These are phyloP conservation scores for Bubo bubo DNA, from an alignment of 2,113 vertebrate species.

Conservation along the genomic window DNA sequence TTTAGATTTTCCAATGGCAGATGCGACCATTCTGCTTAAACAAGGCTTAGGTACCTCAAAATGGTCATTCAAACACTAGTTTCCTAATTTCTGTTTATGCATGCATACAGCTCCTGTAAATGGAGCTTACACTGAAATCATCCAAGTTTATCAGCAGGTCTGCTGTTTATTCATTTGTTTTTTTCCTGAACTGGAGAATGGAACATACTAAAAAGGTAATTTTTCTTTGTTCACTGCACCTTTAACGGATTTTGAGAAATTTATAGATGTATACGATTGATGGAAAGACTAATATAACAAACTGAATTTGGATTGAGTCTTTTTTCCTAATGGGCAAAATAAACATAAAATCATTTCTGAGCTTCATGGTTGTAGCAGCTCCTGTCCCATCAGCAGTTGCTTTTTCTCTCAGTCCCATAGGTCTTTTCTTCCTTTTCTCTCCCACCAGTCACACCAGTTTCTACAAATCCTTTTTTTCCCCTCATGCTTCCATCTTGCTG, in stretches of 20 bases:
- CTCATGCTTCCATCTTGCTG: neutral
- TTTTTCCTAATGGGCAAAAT: neutral
- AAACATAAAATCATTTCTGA: neutral
- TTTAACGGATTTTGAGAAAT: neutral
- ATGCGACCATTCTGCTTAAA: neutral
- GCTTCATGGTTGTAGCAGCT: neutral
- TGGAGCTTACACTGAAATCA: neutral
- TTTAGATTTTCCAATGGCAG: neutral
- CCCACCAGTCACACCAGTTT: neutral
- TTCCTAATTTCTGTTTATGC: neutral
- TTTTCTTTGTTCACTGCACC: neutral
- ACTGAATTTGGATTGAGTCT: neutral
- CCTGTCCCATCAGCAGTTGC: neutral
- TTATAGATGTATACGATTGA: neutral
- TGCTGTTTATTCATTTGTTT: neutral
- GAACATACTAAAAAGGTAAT: neutral
- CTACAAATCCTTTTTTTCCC: neutral
- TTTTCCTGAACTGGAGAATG: neutral
- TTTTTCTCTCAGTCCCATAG: neutral
- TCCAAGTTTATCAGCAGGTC: neutral
- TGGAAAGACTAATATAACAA: neutral
- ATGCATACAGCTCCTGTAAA: neutral
- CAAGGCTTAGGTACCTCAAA: neutral
- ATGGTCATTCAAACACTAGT: neutral
- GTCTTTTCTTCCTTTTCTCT: neutral